Base-by-base conservation (phyloP, 1,140 invertebrate genomes). In the Cecropterus lyciades region DNA sequence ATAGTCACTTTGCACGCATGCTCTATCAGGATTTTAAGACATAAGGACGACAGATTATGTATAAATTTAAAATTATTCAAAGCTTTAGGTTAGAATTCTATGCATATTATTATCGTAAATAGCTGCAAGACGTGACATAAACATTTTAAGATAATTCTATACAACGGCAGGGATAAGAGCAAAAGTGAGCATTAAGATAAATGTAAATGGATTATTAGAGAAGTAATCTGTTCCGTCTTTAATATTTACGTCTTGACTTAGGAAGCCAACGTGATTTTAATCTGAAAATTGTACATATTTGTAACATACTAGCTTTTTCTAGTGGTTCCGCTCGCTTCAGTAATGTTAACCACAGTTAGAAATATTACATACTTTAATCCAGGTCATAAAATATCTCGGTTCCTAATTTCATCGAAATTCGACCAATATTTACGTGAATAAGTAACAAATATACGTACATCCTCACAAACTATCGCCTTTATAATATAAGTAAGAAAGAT, bases 1-100 rank as follows among this genome's bases (percentile, higher is more conserved):
- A 81, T 79, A 75, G 73, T 45, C 62, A 64, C 51, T 24, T 45
- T 71, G 75, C 84, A 82, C 79, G 82, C 80, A 87, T 78, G 77
- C 70, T 16, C 40, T 83, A 84, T 83, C 79, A 73, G 73, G 75
- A 85, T 79, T 66, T 64, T 65, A 62, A 74, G 51, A 66, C 70
- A 73, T 73, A 71, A 68, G 64, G 45, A 45, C 65, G 52, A 69
- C 63, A 67, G 53, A 76, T 71, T 67, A 77, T 73, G 68, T 75
- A 67, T 75, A 75, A 69, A 71, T 79, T 69, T 70, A 79, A 59
- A 66, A 69, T 73, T 69, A 60, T 60, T 52, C 45, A 76, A 77
- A 75, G 70, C 64, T 62, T 68, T 67, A 75, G 60, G 67, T 60
- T 65, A 68, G 37, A 56, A 52, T 69, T 73, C 70, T 77, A 78